Percentiles rank a stretch among this genome's conserved stretches.
Conservation (phyloP, 2,888 invertebrate species). For the Chaetogeoica ovagalla region DNA sequence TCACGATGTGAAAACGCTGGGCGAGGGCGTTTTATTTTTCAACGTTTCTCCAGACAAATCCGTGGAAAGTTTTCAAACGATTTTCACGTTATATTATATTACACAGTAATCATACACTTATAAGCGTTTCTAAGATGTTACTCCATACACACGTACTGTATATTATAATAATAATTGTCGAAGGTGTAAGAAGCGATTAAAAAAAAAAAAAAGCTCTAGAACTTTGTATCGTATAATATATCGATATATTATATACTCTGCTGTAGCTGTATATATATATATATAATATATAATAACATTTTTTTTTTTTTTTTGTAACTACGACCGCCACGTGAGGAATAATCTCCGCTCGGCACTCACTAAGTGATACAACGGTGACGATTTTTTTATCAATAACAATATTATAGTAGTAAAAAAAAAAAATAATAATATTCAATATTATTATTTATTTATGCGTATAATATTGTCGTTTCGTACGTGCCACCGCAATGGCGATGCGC, state of each 20-base stretch:
- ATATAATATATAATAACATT: neutral
- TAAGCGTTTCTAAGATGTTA: slow-evolving; percentile 39
- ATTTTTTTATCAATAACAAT: slow-evolving; percentile 26
- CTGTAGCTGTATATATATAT: slow-evolving; percentile 8
- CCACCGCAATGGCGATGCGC: neutral
- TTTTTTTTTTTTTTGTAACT: no score
- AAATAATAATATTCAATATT: no score
- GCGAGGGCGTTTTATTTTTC: no score
- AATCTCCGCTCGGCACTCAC: neutral
- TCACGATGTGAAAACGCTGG: no score
- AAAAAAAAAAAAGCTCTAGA: slow-evolving; percentile 42
- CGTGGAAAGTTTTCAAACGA: slow-evolving; percentile 25
- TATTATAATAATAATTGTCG: slow-evolving; percentile 17
- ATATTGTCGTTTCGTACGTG: slow-evolving; percentile 21
- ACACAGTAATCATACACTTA: neutral
- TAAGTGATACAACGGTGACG: slow-evolving; percentile 23
- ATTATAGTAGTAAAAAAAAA: neutral
- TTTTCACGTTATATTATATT: neutral
- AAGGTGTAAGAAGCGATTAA: slow-evolving; percentile 41
- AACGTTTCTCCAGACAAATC: neutral
- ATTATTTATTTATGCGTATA: neutral
- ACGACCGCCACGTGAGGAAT: slow-evolving; percentile 34
- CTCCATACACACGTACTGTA: slow-evolving; percentile 27
- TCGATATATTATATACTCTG: neutral
- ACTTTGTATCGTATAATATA: slow-evolving; percentile 13